Evolutionary conservation across 2,888 invertebrate genomes (phyloP).

Genomic region (Drosophila tanythrix): DNA sequence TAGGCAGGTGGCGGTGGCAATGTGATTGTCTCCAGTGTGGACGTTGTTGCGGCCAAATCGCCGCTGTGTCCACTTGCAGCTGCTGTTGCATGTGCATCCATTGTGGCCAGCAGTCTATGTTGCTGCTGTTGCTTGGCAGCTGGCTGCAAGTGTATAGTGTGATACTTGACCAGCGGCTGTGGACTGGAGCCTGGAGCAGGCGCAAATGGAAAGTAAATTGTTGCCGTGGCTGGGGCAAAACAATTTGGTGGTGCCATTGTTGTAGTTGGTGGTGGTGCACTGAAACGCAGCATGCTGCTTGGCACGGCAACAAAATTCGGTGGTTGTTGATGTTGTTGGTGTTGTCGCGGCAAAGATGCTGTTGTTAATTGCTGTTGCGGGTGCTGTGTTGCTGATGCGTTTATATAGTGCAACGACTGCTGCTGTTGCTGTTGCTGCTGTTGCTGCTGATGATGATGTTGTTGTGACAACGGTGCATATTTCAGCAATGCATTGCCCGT

Average conservation of each 20-base stretch:
- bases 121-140: conserved; percentile 65
- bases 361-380: conserved; percentile 70
- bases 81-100: conserved; percentile 26
- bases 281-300: conserved; percentile 80
- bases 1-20: conserved; percentile 84
- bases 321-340: conserved; percentile 56
- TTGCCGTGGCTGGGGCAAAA: conserved; percentile 80
- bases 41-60: conserved; percentile 45
- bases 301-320: conserved; percentile 81
- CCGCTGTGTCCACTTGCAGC: conserved; percentile 20
- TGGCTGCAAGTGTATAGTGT: conserved; percentile 84
- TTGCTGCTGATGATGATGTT: conserved; percentile 42
- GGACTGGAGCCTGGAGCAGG: conserved; percentile 49
- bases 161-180: conserved; percentile 84
- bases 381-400: conserved; percentile 62
- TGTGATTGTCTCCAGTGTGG: conserved; percentile 64
- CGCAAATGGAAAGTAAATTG: conserved; percentile 84
- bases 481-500: conserved; percentile 61
- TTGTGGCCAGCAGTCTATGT: conserved; percentile 59
- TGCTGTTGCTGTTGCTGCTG: conserved; percentile 28
- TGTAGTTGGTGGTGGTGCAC: conserved; percentile 37
- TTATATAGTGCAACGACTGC: conserved; percentile 67
- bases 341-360: conserved; percentile 73
- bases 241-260: conserved; percentile 73
- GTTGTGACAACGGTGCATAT: conserved; percentile 62